phyloP scores from a whole-genome alignment of 2,113 vertebrate species.

The Guaruba guarouba region DNA sequence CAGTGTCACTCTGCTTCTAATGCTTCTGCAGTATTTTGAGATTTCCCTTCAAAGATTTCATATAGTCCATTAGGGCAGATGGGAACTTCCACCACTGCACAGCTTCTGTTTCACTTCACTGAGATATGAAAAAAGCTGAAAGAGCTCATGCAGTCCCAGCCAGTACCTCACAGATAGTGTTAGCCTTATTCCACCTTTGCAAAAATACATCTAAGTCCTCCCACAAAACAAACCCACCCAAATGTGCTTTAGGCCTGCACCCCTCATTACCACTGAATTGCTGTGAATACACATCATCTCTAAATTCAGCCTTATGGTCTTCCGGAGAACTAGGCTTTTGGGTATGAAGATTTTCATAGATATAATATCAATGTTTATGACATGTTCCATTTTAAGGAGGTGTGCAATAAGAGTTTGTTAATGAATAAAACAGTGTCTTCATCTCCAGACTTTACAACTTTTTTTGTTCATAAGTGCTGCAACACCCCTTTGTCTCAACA shows the following conservation, averaged over 20 bases:
- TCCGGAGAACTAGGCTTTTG: not conserved
- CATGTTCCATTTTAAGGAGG: not conserved
- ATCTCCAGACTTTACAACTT: not conserved
- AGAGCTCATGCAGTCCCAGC: fast-evolving
- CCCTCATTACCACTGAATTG: not conserved
- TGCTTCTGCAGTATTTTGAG: not conserved
- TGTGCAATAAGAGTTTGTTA: not conserved
- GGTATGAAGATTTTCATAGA: not conserved
- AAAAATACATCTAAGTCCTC: not conserved
- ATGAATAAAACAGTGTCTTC: slow-evolving; percentile 35
- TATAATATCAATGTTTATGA: not conserved
- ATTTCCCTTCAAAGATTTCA: slow-evolving; percentile 2
- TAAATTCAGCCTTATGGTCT: not conserved
- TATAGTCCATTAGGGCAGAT: not conserved
- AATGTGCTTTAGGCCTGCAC: not conserved
- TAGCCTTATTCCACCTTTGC: not conserved
- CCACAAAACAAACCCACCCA: not conserved
- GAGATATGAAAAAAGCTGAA: not conserved
- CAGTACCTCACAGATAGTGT: not conserved
- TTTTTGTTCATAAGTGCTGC: not conserved
- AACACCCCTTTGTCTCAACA: not conserved
- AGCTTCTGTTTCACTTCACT: not conserved
- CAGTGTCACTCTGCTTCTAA: not conserved
- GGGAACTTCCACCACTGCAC: not conserved
- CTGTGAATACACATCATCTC: not conserved